Conservation (phyloP, 2,113 vertebrate species). For the Corythoichthys intestinalis region DNA sequence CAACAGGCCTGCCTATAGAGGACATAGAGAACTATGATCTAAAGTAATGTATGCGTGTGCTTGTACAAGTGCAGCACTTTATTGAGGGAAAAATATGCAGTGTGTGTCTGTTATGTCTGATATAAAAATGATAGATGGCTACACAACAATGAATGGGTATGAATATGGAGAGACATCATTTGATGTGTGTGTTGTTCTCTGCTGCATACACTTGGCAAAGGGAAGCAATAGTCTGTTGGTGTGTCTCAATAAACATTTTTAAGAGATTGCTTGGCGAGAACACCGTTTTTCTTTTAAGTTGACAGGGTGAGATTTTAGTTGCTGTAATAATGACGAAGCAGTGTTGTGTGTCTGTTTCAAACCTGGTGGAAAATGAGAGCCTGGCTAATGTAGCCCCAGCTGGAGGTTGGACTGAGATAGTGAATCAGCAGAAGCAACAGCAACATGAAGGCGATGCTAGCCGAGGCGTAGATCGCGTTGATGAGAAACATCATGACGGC, state of each 20-base stretch:
- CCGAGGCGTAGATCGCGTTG: conserved; percentile 84
- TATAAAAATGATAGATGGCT: conserved; percentile 58
- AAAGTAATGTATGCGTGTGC: conserved; percentile 24
- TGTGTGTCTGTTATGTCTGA: conserved; percentile 38
- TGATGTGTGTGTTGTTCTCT: conserved; percentile 33
- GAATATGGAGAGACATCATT: conserved; percentile 10
- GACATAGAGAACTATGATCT: conserved; percentile 50
- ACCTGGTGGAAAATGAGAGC: conserved; percentile 94
- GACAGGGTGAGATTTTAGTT: conserved; percentile 60
- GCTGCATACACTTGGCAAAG: conserved; percentile 43
- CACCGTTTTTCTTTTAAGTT: conserved; percentile 46
- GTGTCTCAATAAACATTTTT: conserved; percentile 52
- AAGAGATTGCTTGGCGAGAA: conserved; percentile 56
- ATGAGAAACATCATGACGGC: conserved; percentile 90
- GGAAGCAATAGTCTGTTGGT: conserved; percentile 14
- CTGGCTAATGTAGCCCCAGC: conserved; percentile 92
- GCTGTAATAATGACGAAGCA: conserved; percentile 58
- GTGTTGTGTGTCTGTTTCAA: conserved; percentile 28
- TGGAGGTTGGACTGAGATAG: conserved; percentile 86
- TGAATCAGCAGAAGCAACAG: conserved; percentile 84
- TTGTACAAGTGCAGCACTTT: conserved; percentile 9
- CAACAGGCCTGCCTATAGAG: conserved; percentile 58
- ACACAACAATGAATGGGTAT: conserved; percentile 32
- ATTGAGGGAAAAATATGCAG: conserved; percentile 23
- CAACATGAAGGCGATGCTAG: conserved; percentile 85